phyloP scores from a whole-genome alignment of 2,888 invertebrate species.

The Chironomus riparius region DNA sequence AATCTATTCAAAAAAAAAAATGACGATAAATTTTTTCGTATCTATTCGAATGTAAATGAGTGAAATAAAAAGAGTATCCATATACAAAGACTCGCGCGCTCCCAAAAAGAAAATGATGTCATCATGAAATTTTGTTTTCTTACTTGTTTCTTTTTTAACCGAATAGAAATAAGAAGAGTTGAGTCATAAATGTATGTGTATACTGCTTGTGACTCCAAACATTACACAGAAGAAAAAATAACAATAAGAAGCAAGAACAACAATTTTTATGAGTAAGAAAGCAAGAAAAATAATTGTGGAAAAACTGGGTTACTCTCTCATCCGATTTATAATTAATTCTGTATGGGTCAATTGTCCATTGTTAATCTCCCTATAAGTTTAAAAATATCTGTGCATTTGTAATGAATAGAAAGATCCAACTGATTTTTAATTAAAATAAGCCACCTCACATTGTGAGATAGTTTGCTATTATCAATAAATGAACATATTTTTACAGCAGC shows the following conservation, averaged over 20 bases:
- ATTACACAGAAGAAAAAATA: no score
- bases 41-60: background rate
- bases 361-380: background rate
- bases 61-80: background rate
- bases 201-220: no score
- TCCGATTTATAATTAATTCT: no score
- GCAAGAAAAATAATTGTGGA: no score
- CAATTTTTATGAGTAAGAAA: no score
- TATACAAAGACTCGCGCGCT: background rate
- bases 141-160: no score
- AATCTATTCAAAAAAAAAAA: background rate
- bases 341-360: constrained; percentile 19
- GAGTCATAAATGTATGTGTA: no score
- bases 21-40: background rate
- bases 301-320: constrained; percentile 10
- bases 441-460: background rate
- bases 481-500: constrained; percentile 4
- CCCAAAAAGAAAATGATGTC: constrained; percentile 1
- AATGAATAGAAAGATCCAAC: no score
- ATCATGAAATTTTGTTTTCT: background rate
- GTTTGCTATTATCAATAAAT: background rate
- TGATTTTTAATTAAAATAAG: background rate
- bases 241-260: no score
- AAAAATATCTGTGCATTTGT: no score
- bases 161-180: no score